Percentiles rank a stretch among this genome's conserved stretches.
phyloP scores from a whole-genome alignment of 2,888 invertebrate genomes.

The Zonitis immaculata region DNA sequence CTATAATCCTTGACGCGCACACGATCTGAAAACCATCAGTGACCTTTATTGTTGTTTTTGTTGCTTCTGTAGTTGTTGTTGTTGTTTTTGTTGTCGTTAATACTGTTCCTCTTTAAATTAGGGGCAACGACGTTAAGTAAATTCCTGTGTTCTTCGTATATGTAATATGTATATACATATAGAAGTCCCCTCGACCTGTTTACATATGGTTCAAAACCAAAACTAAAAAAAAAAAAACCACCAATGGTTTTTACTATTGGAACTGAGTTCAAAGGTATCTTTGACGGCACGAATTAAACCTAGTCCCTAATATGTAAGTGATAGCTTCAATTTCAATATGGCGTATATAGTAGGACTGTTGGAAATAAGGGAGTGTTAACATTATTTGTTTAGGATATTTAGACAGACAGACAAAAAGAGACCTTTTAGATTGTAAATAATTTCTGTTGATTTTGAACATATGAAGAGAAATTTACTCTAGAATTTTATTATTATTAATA shows the following conservation, averaged over 20 bases:
- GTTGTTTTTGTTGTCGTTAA: conserved; percentile 1
- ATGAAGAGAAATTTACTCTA: conserved; percentile 29
- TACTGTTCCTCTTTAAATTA: conserved; percentile 21
- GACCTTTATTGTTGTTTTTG: conserved; percentile 29
- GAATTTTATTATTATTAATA: conserved; percentile 15
- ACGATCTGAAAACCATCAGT: conserved; percentile 26
- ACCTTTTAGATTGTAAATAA: conserved; percentile 42
- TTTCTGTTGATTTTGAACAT: conserved; percentile 30
- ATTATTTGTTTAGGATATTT: conserved; percentile 44
- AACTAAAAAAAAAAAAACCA: neutral
- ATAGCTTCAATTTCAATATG: conserved; percentile 32
- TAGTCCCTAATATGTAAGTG: conserved; percentile 31
- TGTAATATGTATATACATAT: no score
- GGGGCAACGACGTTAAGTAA: conserved; percentile 14
- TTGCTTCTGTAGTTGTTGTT: no score
- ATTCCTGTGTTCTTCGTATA: conserved; percentile 16
- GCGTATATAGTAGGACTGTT: conserved; percentile 23
- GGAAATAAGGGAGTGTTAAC: conserved; percentile 38
- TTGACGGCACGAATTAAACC: conserved; percentile 29
- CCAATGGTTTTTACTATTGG: neutral
- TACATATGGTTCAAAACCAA: neutral
- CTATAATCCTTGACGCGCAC: conserved; percentile 25
- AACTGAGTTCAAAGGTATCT: conserved; percentile 25
- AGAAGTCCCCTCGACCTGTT: no score
- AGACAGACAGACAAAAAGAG: conserved; percentile 37